phyloP scores from a whole-genome alignment of 2,888 invertebrate genomes.

The Eupithecia insigniata region DNA sequence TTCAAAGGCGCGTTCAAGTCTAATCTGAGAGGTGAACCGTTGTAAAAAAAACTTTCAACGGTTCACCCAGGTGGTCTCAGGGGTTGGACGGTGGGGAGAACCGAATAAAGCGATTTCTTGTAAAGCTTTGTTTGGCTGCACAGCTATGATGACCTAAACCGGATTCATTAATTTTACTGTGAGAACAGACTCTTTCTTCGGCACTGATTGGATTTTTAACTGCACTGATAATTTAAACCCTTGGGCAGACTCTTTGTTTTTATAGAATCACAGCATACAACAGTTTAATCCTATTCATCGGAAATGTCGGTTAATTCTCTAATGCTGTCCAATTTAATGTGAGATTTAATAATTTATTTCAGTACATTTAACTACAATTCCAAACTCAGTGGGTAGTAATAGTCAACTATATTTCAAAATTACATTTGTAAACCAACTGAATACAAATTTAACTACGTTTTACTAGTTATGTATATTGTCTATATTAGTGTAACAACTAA shows the following conservation, averaged over 20 bases:
- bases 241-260: too few relatives aligned
- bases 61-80: too few relatives aligned
- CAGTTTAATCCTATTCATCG: neutral
- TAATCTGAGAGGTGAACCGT: too few relatives aligned
- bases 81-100: too few relatives aligned
- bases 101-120: neutral
- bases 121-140: neutral
- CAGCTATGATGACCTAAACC: neutral
- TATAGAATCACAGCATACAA: neutral
- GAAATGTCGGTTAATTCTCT: too few relatives aligned
- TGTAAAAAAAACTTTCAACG: too few relatives aligned
- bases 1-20: too few relatives aligned
- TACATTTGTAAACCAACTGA: neutral
- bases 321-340: neutral
- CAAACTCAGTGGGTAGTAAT: neutral
- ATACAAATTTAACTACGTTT: neutral
- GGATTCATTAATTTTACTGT: neutral
- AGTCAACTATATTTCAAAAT: neutral
- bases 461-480: conserved; percentile 36
- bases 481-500: conserved; percentile 49
- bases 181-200: neutral
- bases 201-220: too few relatives aligned
- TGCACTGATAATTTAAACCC: too few relatives aligned
- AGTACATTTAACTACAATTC: neutral
- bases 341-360: neutral